phyloP scores from a whole-genome alignment of 2,113 vertebrate species.

The Vidua chalybeata region DNA sequence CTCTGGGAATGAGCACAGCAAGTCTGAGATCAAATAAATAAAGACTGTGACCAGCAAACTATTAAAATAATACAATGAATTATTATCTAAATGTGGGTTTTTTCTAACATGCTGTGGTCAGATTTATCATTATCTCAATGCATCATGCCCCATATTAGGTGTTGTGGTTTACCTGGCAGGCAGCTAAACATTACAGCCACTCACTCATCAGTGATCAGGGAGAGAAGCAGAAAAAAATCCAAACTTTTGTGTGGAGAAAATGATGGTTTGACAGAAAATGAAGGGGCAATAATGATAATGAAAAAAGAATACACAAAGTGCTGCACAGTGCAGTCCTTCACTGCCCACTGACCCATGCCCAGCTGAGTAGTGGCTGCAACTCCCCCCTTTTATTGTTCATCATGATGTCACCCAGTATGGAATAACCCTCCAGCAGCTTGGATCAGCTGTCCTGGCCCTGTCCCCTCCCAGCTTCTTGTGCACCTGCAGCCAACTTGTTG shows the following conservation, averaged over 20 bases:
- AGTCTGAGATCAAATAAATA: neutral
- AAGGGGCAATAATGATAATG: neutral
- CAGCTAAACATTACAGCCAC: neutral
- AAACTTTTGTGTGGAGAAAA: neutral
- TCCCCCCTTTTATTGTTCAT: neutral
- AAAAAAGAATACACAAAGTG: neutral
- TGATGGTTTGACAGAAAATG: neutral
- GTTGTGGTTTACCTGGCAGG: neutral
- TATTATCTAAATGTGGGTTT: neutral
- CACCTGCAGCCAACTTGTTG: fast-evolving
- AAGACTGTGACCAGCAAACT: neutral
- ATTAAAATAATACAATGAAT: neutral
- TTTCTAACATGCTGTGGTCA: neutral
- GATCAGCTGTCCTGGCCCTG: neutral
- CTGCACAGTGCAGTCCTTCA: neutral
- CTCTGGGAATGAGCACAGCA: neutral
- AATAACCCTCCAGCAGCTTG: neutral
- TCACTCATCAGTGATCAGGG: neutral
- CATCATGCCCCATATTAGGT: neutral
- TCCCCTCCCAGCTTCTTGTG: neutral
- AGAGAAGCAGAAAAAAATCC: neutral
- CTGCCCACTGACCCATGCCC: fast-evolving
- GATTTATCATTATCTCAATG: neutral
- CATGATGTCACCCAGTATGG: neutral
- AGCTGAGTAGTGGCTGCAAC: too few species aligned